These are phyloP conservation scores for Balaeniceps rex DNA, from an alignment of 2,113 vertebrate species.

Conservation along the genomic window DNA sequence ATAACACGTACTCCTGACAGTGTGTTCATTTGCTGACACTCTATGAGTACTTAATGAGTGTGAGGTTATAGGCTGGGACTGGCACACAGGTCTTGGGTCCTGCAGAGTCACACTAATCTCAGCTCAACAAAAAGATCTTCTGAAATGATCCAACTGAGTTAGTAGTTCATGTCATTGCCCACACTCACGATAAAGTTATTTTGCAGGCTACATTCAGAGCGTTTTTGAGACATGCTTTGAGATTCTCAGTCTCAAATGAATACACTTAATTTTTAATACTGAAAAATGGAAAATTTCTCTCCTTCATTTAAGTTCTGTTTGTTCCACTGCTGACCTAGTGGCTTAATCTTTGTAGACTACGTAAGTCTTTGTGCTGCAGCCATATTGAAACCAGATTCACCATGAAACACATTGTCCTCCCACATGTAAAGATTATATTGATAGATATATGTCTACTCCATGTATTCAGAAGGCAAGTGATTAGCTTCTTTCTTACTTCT, in stretches of 20 bases:
- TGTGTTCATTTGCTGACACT: neutral
- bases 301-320: neutral
- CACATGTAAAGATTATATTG: neutral
- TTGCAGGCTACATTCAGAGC: neutral
- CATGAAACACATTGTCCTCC: neutral
- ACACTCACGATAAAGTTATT: accelerated
- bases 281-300: neutral
- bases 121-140: neutral
- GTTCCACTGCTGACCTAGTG: neutral
- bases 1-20: neutral
- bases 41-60: neutral
- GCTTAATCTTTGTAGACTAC: neutral
- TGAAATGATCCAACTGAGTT: neutral
- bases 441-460: accelerated
- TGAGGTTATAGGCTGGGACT: neutral
- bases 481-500: neutral
- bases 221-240: neutral
- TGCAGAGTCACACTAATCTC: neutral
- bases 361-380: neutral
- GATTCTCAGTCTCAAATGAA: neutral
- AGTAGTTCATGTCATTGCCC: neutral
- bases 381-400: neutral
- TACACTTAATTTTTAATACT: neutral
- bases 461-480: neutral
- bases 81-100: neutral